Evolutionary conservation across 2,888 invertebrate species (phyloP), one percentile per base, ranked within the genome.

Genomic region (Plutella xylostella): DNA sequence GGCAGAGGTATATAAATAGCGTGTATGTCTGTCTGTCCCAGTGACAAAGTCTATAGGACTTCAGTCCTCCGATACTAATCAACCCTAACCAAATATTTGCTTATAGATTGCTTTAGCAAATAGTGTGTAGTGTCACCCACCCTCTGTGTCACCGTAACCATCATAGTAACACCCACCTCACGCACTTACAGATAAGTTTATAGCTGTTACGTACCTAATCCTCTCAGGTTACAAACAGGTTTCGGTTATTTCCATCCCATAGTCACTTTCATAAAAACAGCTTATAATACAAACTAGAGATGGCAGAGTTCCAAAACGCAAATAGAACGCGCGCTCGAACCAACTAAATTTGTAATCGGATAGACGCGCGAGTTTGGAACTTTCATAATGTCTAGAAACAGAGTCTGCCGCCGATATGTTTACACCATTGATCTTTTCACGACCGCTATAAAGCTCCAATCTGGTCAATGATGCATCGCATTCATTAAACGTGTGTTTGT

Each of bases 1-100:
- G 89, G 88, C 89, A 90, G 85, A 90, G 90, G 90, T 90, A 89
- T 21, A 35, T 43, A 21, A n/a, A n/a, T n/a, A n/a, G n/a, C n/a
- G n/a, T n/a, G n/a, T n/a, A 42, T 34, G n/a, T 33, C 12, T n/a
- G n/a, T n/a, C n/a, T n/a, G n/a, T n/a, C n/a, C n/a, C n/a, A n/a
- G n/a, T n/a, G 57, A 62, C 51, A 54, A 57, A 57, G 60, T 71
- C 64, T 65, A 63, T 67, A 67, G 50, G 64, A 65, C 62, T 61
- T 53, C 51, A 45, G 46, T 51, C 51, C 17, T 53, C 51, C 56
- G 53, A 63, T 51, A 43, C 54, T 68, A 67, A 69, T 59, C 47
- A 5, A 54, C 60, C 56, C 42, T 61, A 67, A 65, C 52, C 43
- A 44, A 48, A 52, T 57, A 67, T 71, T 67, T 69, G 72, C 72